Evolutionary conservation across 2,113 vertebrate genomes (phyloP).

Genomic region (Cnemophilus loriae): DNA sequence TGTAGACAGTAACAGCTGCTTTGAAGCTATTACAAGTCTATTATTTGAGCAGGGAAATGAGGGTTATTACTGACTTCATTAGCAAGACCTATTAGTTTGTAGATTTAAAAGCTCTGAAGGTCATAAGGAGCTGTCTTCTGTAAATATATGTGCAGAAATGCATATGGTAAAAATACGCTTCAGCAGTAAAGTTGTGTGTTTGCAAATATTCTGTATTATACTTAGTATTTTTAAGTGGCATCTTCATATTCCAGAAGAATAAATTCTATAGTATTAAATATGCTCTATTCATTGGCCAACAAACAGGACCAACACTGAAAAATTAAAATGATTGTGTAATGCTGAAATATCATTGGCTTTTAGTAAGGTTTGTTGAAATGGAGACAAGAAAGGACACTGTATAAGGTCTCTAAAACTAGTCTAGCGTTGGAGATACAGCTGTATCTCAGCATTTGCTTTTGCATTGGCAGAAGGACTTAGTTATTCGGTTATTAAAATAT

Average conservation of each 20-base stretch:
- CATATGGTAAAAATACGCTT: background rate
- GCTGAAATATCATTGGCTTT: background rate
- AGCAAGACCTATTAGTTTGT: background rate
- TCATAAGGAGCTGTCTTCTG: background rate
- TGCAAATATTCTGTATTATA: background rate
- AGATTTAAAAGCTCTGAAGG: background rate
- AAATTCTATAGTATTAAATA: slow-evolving; percentile 11
- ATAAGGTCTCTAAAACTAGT: background rate
- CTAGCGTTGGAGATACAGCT: background rate
- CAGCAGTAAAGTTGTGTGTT: background rate
- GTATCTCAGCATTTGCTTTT: background rate
- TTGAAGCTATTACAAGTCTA: background rate
- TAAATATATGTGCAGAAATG: background rate
- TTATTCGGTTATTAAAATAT: background rate
- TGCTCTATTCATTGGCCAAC: background rate
- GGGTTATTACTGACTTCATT: background rate
- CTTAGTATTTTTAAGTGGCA: slow-evolving; percentile 2
- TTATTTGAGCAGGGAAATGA: background rate
- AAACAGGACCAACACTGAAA: background rate
- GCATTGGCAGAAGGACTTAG: background rate
- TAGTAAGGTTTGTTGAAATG: background rate
- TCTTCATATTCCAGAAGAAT: slow-evolving; percentile 33
- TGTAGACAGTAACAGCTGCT: background rate
- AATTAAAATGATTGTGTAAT: background rate
- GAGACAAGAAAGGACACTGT: background rate